Base-by-base conservation (phyloP, 1,140 invertebrate species). In the Sitodiplosis mosellana region DNA sequence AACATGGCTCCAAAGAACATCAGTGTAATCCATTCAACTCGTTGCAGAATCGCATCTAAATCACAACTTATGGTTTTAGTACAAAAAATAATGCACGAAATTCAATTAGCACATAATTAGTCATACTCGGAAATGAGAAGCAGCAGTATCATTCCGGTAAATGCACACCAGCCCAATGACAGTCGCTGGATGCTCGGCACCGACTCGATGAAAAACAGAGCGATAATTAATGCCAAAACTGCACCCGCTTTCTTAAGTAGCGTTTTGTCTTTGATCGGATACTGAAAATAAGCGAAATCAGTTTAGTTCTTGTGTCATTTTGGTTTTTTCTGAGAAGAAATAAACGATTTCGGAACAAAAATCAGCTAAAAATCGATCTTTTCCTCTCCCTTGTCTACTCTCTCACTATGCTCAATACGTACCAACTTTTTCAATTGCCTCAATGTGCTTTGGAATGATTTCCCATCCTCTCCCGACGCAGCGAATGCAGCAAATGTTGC, bases 1-100 rank as follows among this genome's bases (percentile, higher is more conserved):
- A 93, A 93, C 0, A 93, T 63, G 0, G 85, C 79, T 0, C 83
- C 84, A 57, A 93, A 93, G 64, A 92, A 93, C 12, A 91, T 64
- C 1, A 93, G 60, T 1, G 87, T 92, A 1, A 81, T 81, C 87
- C 87, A 91, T 62, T 93, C 88, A 0, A 93, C 83, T 48, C 83
- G 70, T 0, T 79, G 75, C 49, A 92, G 66, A 36, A 92, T 73
- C 2, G 78, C 77, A 57, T 91, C 87, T 47, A 92, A 61, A 57
- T 91, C 83, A 37, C 80, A 73, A 11, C 36, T 38, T 12, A 12
- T 27, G 27, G 27, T 27, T 27, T 27, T 27, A 27, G 27, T 27
- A 27, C 10, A 27, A 27, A 27, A 27, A 27, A 27, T 27, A 27
- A 27, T 27, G 27, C 10, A 27, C 3, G 10, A 27, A 27, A 27